Percentiles rank a stretch among this genome's conserved stretches.
Conservation (phyloP, 2,888 invertebrate genomes). For the Eurois occulta region DNA sequence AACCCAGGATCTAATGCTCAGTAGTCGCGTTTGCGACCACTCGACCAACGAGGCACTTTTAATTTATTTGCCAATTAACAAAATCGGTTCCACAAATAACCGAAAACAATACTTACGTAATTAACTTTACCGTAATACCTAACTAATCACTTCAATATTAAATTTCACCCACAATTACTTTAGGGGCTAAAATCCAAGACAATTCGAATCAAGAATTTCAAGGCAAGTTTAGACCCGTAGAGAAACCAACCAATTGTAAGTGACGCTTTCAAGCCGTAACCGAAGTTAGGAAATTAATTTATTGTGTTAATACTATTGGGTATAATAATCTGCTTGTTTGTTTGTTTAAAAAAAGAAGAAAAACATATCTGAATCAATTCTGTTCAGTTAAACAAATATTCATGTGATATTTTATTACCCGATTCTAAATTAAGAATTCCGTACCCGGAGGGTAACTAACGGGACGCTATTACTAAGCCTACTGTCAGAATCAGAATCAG, state of each 20-base stretch:
- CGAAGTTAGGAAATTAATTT: constrained; percentile 1
- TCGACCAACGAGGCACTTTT: too few relatives aligned
- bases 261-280: constrained; percentile 19
- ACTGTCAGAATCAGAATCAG: too few relatives aligned
- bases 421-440: too few relatives aligned
- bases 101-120: constrained; percentile 17
- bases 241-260: constrained; percentile 37
- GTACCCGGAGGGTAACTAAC: too few relatives aligned
- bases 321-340: constrained; percentile 6
- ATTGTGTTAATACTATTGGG: constrained; percentile 1
- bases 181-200: constrained; percentile 7
- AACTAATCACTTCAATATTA: constrained; percentile 30
- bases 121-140: constrained; percentile 19
- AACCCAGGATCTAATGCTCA: too few relatives aligned
- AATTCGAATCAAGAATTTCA: constrained; percentile 42
- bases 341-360: background rate
- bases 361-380: too few relatives aligned
- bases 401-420: too few relatives aligned
- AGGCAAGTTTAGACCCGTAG: constrained; percentile 3
- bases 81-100: background rate
- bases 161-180: constrained; percentile 40
- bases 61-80: too few relatives aligned
- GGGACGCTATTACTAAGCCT: too few relatives aligned
- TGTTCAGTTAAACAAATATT: too few relatives aligned
- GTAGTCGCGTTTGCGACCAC: too few relatives aligned